Percentiles rank a stretch among this genome's conserved stretches.
phyloP scores from a whole-genome alignment of 92 coral and sea anemone species.

The Hydrozoanthus gracilis region DNA sequence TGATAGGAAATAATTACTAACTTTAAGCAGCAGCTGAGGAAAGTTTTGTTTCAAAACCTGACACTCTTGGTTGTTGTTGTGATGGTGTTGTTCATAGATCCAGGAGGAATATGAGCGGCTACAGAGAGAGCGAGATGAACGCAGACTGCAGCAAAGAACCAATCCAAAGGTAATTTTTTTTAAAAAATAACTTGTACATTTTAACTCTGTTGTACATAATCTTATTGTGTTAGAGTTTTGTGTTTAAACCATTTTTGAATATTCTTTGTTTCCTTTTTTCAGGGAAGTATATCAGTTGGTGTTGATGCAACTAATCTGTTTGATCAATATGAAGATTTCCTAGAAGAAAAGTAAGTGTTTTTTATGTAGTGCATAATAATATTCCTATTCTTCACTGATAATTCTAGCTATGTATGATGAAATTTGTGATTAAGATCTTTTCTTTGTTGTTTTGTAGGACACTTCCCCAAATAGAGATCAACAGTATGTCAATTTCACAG shows the following conservation, averaged over 20 bases:
- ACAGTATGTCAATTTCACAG: slow-evolving; percentile 89
- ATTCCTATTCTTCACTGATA: neutral
- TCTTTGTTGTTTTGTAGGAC: slow-evolving; percentile 54
- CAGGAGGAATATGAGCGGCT: slow-evolving; percentile 98
- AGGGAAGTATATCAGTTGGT: slow-evolving; percentile 92
- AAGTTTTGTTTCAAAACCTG: no score
- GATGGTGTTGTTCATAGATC: slow-evolving; percentile 53
- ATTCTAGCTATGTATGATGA: neutral
- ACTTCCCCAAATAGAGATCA: slow-evolving; percentile 89
- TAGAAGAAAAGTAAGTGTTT: slow-evolving; percentile 72
- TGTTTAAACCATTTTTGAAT: neutral
- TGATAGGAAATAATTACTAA: no score
- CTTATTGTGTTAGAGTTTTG: neutral
- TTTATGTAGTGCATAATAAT: neutral
- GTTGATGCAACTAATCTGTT: slow-evolving; percentile 93
- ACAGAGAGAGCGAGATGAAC: slow-evolving; percentile 91
- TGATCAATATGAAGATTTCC: slow-evolving; percentile 77
- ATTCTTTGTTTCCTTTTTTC: neutral
- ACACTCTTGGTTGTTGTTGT: no score
- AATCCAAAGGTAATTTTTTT: slow-evolving; percentile 78
- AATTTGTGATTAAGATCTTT: neutral
- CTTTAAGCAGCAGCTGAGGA: no score
- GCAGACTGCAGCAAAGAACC: slow-evolving; percentile 86
- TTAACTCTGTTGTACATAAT: neutral
- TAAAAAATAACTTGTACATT: neutral